Evolutionary conservation across 2,888 invertebrate genomes (phyloP).

Genomic region (Noctua fimbriata): DNA sequence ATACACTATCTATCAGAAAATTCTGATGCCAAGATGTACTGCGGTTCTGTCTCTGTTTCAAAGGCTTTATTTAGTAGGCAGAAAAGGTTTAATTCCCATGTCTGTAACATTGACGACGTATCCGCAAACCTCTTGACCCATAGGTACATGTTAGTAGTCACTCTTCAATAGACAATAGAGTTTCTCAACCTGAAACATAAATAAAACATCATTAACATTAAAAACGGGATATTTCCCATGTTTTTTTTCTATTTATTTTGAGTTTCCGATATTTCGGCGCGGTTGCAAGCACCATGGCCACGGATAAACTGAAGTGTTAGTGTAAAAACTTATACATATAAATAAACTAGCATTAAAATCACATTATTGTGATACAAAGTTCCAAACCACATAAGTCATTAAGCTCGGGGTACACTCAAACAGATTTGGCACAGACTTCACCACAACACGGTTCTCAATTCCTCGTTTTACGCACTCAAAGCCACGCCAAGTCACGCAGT

Average conservation of each 20-base stretch:
- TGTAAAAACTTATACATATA: no score
- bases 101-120: background rate
- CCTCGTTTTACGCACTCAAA: constrained; percentile 16
- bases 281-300: no score
- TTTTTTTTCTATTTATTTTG: no score
- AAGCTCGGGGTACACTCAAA: constrained; percentile 3
- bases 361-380: background rate
- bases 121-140: background rate
- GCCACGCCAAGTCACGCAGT: background rate
- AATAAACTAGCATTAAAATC: background rate
- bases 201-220: background rate
- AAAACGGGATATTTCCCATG: no score
- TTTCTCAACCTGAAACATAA: background rate
- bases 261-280: no score
- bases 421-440: constrained; percentile 39
- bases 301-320: no score
- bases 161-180: no score
- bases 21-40: background rate
- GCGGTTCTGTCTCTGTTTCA: no score
- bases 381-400: constrained; percentile 13
- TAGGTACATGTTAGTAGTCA: background rate
- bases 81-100: background rate
- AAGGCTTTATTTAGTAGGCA: background rate
- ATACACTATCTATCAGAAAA: background rate
- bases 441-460: constrained; percentile 24